These are phyloP conservation scores for Rhinopithecus roxellana DNA, from an alignment of 2,113 vertebrate genomes.

Conservation along the genomic window DNA sequence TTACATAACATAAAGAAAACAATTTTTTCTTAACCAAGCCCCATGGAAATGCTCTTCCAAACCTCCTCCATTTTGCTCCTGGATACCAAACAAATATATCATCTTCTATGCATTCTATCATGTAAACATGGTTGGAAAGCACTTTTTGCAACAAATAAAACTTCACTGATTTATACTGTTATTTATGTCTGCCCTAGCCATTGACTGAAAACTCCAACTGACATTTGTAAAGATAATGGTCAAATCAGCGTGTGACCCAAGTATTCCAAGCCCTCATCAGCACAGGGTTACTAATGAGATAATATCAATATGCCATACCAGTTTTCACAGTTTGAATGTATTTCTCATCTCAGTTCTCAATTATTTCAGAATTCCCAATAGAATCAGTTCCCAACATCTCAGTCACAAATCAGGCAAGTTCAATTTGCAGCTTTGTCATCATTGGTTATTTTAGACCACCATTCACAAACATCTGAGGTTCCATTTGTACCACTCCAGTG, in stretches of 20 bases:
- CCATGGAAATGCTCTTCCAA: neutral
- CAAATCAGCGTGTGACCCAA: neutral
- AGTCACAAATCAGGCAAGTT: neutral
- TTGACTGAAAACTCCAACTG: neutral
- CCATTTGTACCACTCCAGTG: neutral
- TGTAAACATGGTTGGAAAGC: neutral
- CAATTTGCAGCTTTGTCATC: neutral
- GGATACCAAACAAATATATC: neutral
- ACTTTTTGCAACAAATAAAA: neutral
- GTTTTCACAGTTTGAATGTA: neutral
- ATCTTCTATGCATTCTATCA: neutral
- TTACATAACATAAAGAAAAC: conserved; percentile 7
- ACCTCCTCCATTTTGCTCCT: neutral
- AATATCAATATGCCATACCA: neutral
- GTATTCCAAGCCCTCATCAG: neutral
- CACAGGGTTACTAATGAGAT: neutral
- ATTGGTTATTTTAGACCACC: neutral
- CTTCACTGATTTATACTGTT: neutral
- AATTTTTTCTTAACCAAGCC: neutral
- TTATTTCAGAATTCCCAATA: neutral
- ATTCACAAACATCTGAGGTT: neutral
- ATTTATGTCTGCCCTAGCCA: neutral
- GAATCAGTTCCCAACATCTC: neutral
- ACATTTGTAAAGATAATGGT: neutral
- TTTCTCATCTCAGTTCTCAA: neutral